Evolutionary conservation across 2,797 vertebrate genomes (phyloP).

Genomic region (Mormyrus proboscirostris): DNA sequence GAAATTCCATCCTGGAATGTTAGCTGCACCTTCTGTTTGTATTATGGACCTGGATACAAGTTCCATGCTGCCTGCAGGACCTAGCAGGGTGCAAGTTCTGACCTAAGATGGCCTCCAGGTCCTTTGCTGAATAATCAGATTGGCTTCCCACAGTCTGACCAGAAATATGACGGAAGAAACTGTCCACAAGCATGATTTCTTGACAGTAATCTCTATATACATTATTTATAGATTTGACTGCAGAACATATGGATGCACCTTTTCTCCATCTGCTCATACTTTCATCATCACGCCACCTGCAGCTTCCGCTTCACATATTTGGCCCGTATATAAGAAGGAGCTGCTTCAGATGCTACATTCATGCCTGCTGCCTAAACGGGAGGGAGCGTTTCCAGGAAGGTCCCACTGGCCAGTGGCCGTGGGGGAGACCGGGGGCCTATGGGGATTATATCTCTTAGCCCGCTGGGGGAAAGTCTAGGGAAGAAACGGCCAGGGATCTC

Average conservation of each 20-base stretch:
- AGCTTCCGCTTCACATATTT: neutral
- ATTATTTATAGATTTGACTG: neutral
- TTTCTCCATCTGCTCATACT: neutral
- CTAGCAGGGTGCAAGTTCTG: neutral
- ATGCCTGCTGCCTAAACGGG: neutral
- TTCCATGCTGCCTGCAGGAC: neutral
- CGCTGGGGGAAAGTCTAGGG: neutral
- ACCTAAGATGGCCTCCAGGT: neutral
- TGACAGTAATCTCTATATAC: neutral
- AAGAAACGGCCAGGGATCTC: neutral
- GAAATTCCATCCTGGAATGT: neutral
- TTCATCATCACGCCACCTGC: neutral
- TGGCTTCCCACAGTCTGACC: neutral
- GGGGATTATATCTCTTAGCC: neutral
- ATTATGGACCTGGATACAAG: neutral
- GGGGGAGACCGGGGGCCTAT: neutral
- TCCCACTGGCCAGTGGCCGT: neutral
- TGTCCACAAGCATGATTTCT: neutral
- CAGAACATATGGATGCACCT: neutral
- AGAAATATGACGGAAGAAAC: neutral
- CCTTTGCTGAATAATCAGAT: neutral
- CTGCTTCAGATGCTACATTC: neutral
- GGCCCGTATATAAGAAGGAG: neutral
- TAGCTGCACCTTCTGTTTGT: neutral
- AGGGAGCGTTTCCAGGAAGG: neutral